Conservation (phyloP, 2,888 invertebrate genomes). For the Sussaba pulchella region DNA sequence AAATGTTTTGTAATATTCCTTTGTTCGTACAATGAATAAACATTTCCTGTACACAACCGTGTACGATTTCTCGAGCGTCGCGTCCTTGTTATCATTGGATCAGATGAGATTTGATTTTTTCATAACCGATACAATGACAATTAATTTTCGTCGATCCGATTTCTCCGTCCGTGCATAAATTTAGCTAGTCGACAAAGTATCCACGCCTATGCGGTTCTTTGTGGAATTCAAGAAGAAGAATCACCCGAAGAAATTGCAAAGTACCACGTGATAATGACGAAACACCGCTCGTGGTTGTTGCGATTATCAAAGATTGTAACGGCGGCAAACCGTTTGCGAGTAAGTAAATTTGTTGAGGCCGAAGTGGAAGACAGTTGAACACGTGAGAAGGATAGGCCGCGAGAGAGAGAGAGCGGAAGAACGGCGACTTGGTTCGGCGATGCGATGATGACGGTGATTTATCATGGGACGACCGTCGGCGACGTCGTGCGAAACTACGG, state of each 20-base stretch:
- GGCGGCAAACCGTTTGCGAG: neutral
- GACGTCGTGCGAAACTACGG: constrained; percentile 64
- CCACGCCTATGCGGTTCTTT: neutral
- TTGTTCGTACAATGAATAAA: too few relatives aligned
- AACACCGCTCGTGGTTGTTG: constrained; percentile 56
- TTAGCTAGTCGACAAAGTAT: neutral
- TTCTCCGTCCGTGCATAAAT: too few relatives aligned
- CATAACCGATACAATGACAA: too few relatives aligned
- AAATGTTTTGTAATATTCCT: too few relatives aligned
- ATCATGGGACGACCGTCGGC: constrained; percentile 55
- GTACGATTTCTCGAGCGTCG: too few relatives aligned
- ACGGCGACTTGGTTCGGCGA: constrained; percentile 45
- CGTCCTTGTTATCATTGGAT: too few relatives aligned
- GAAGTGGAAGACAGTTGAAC: constrained; percentile 48
- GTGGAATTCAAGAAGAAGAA: constrained; percentile 29
- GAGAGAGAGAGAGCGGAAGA: constrained; percentile 15
- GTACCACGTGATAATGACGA: constrained; percentile 53
- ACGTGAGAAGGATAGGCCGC: constrained; percentile 2
- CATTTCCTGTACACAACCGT: too few relatives aligned
- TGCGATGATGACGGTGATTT: constrained; percentile 55
- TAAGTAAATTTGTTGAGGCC: constrained; percentile 25
- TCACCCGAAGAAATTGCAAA: constrained; percentile 15
- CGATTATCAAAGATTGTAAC: constrained; percentile 51
- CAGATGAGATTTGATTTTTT: too few relatives aligned
- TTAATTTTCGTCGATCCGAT: too few relatives aligned